phyloP scores from a whole-genome alignment of 2,888 invertebrate species.

The Sinhomidia bicolor region DNA sequence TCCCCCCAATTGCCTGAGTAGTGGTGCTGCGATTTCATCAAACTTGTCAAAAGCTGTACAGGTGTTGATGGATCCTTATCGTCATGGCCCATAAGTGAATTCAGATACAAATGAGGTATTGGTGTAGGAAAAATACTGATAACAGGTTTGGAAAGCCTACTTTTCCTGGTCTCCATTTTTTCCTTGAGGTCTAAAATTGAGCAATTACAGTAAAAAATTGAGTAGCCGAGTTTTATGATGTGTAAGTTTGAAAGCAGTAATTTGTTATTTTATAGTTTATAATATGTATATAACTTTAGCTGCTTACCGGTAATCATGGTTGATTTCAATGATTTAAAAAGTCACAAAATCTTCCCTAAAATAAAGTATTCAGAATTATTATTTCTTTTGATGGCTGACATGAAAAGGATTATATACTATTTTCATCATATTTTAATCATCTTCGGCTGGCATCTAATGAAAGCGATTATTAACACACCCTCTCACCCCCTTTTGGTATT shows the following conservation, averaged over 20 bases:
- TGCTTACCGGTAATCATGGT: conserved; percentile 47
- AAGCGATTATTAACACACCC: too few species aligned
- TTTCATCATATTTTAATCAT: too few species aligned
- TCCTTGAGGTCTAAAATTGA: conserved; percentile 58
- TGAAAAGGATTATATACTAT: too few species aligned
- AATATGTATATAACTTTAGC: neutral
- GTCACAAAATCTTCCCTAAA: too few species aligned
- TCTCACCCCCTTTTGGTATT: too few species aligned
- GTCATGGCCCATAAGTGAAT: neutral
- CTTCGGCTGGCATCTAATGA: too few species aligned
- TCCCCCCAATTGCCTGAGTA: conserved; percentile 37
- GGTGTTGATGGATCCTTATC: conserved; percentile 22
- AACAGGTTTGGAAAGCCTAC: conserved; percentile 32
- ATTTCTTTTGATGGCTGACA: too few species aligned
- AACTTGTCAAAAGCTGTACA: neutral
- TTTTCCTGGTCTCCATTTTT: conserved; percentile 63
- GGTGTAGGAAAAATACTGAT: conserved; percentile 36
- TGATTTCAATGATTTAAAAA: neutral
- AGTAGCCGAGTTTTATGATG: neutral
- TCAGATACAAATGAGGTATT: conserved; percentile 24
- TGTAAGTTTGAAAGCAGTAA: neutral
- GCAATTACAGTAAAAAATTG: neutral
- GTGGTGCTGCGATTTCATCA: conserved; percentile 48
- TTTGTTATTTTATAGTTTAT: neutral
- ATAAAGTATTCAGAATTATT: too few species aligned